phyloP scores from a whole-genome alignment of 2,113 vertebrate species.

The Vulpes ferrilata region DNA sequence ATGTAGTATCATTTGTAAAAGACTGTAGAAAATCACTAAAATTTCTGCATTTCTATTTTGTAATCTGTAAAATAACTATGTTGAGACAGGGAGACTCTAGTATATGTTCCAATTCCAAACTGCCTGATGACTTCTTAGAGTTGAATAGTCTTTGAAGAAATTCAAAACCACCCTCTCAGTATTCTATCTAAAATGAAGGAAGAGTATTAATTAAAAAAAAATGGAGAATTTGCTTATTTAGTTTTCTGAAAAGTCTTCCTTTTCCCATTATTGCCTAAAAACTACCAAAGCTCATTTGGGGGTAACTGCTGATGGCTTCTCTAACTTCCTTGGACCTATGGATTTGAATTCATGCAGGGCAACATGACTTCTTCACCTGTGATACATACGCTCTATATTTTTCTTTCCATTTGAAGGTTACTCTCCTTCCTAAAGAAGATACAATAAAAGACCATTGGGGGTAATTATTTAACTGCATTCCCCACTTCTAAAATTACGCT shows the following conservation, averaged over 20 bases:
- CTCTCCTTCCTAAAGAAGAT: background rate
- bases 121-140: background rate
- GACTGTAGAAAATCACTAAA: background rate
- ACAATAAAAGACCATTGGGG: background rate
- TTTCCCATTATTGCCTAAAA: background rate
- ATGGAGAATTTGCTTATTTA: background rate
- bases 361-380: background rate
- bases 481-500: background rate
- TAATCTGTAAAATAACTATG: background rate
- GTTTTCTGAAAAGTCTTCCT: background rate
- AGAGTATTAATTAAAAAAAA: background rate
- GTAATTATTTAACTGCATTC: background rate
- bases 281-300: background rate
- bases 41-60: background rate
- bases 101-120: background rate
- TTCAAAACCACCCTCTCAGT: background rate
- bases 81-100: background rate
- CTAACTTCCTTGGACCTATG: background rate
- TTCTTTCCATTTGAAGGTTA: slow-evolving; percentile 4
- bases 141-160: slow-evolving; percentile 7
- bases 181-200: background rate
- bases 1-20: background rate
- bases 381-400: background rate
- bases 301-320: background rate
- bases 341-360: background rate